Percentiles rank a stretch among this genome's conserved stretches.
These are phyloP conservation scores for Illadopsis cleaveri DNA, from an alignment of 2,113 vertebrate species.

Conservation along the genomic window DNA sequence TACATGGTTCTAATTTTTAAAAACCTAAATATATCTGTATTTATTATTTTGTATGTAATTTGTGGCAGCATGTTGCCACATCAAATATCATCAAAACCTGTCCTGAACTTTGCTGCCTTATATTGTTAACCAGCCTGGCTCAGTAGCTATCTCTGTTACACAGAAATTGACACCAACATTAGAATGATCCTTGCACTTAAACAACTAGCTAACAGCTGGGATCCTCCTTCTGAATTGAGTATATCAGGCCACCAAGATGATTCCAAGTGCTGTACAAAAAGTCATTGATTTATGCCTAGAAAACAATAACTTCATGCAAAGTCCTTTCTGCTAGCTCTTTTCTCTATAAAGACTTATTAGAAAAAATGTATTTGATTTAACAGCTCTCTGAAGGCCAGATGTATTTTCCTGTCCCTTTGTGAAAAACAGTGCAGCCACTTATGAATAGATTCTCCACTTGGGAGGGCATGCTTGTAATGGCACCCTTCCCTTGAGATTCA, in stretches of 20 bases:
- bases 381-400: neutral
- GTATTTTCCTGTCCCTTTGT: neutral
- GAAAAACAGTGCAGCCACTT: neutral
- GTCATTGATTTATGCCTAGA: neutral
- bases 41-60: neutral
- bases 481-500: neutral
- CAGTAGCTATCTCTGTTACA: neutral
- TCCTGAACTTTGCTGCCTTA: neutral
- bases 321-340: neutral
- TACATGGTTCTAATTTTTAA: neutral
- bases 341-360: neutral
- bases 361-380: neutral
- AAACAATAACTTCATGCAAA: neutral
- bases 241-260: neutral
- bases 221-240: neutral
- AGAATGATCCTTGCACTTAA: neutral
- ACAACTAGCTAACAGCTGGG: neutral
- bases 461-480: neutral
- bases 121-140: neutral
- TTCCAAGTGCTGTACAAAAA: neutral
- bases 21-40: neutral
- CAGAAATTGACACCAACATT: neutral
- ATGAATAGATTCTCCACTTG: conserved; percentile 6
- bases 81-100: neutral
- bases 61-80: neutral